Percentiles rank a stretch among this genome's conserved stretches.
These are phyloP conservation scores for Agrenia bidenticulata DNA, from an alignment of 2,888 invertebrate species.

Conservation along the genomic window DNA sequence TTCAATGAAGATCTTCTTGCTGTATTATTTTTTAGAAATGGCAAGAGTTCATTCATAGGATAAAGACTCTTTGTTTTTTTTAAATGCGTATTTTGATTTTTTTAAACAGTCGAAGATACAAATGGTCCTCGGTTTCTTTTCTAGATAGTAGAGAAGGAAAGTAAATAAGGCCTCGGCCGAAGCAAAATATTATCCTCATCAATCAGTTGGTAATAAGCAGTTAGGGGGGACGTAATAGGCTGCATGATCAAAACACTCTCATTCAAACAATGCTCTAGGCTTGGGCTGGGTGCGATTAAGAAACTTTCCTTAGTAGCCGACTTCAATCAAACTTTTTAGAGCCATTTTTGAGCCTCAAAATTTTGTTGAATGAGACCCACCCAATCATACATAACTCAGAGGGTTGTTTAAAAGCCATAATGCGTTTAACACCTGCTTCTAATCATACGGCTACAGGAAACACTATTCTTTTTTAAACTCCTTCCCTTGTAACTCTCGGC, in stretches of 20 bases:
- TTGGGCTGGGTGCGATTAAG: slow-evolving; percentile 11
- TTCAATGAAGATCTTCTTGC: too few relatives aligned
- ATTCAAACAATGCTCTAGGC: slow-evolving; percentile 21
- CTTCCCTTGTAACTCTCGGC: too few relatives aligned
- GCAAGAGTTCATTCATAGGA: too few relatives aligned
- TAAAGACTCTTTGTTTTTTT: not conserved
- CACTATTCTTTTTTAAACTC: too few relatives aligned
- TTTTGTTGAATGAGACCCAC: too few relatives aligned
- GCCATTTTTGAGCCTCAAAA: too few relatives aligned
- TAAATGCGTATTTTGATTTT: too few relatives aligned
- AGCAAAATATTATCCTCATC: slow-evolving; percentile 23
- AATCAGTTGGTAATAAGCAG: slow-evolving; percentile 33
- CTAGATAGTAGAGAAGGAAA: not conserved
- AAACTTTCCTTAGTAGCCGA: not conserved
- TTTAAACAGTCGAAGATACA: not conserved
- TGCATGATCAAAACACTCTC: slow-evolving; percentile 18
- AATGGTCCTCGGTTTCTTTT: not conserved
- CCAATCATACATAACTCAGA: too few relatives aligned
- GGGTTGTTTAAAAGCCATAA: too few relatives aligned
- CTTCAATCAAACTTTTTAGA: not conserved
- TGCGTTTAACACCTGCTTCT: too few relatives aligned
- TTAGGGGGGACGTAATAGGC: slow-evolving; percentile 20
- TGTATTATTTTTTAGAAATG: too few relatives aligned
- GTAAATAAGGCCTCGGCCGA: not conserved
- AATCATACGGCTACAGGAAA: too few relatives aligned